A percentile compares a stretch with the other conserved stretches of the same genome.
These are phyloP conservation scores for Ectemnius cavifrons DNA, from an alignment of 2,888 invertebrate species.

Conservation along the genomic window DNA sequence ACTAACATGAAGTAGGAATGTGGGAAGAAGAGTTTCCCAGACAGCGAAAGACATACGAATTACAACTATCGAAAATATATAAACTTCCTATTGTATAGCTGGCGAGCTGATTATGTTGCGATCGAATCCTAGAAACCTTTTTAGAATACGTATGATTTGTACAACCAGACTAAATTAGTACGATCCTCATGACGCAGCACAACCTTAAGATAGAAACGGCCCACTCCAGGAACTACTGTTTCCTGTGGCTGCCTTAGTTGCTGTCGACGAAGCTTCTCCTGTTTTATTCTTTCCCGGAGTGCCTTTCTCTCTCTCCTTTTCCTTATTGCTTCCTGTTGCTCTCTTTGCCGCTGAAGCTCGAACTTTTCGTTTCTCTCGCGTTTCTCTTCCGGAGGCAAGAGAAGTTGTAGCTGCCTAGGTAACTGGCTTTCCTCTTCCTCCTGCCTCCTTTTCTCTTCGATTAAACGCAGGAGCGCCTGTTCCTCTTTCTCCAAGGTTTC, in stretches of 20 bases:
- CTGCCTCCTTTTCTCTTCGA: conserved; percentile 22
- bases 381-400: conserved; percentile 22
- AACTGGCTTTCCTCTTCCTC: conserved; percentile 24
- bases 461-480: neutral
- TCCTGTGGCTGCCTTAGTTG: conserved; percentile 14
- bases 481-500: neutral
- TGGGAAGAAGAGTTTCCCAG: too few species aligned
- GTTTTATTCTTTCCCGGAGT: neutral
- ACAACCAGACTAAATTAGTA: conserved; percentile 73
- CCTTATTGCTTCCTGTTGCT: neutral
- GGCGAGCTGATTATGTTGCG: too few species aligned
- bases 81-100: too few species aligned
- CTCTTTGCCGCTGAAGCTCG: neutral
- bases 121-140: conserved; percentile 4
- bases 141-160: conserved; percentile 76
- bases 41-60: too few species aligned
- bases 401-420: conserved; percentile 25
- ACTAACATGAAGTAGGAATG: too few species aligned
- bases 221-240: conserved; percentile 49
- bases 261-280: conserved; percentile 18
- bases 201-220: conserved; percentile 72
- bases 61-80: too few species aligned
- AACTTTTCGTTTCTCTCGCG: conserved; percentile 1
- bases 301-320: neutral
- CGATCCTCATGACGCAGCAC: conserved; percentile 73